A percentile compares a stretch with the other conserved stretches of the same genome.
Evolutionary conservation across 1,140 invertebrate species (phyloP).

Genomic region (Magallana gigas): DNA sequence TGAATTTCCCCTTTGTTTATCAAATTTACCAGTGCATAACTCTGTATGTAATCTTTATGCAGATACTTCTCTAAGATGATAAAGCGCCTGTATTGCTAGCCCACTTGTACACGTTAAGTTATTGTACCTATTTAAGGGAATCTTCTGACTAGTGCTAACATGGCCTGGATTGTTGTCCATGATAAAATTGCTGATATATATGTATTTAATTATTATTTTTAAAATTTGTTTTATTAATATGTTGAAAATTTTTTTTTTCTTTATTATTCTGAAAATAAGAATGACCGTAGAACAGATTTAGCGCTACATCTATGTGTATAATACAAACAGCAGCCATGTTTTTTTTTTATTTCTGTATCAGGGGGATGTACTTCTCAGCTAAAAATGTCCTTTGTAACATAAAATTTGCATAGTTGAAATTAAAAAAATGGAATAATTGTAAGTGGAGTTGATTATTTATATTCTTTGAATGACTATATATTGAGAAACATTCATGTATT

Average conservation of each 20-base stretch:
- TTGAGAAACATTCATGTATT: no score
- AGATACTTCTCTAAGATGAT: not conserved
- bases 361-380: constrained; percentile 10
- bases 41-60: not conserved
- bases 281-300: not conserved
- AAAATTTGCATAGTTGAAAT: constrained; percentile 23
- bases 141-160: constrained; percentile 3
- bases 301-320: not conserved
- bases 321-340: not conserved
- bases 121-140: not conserved
- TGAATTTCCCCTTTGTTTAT: not conserved
- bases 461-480: no score
- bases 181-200: not conserved
- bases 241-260: not conserved
- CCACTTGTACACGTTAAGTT: not conserved
- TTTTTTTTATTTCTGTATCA: not conserved
- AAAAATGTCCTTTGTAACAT: constrained; percentile 26
- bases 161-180: constrained; percentile 11
- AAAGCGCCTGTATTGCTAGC: not conserved
- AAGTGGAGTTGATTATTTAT: no score
- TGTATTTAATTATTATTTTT: not conserved
- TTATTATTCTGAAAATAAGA: not conserved
- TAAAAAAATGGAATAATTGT: constrained; percentile 22
- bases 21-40: not conserved
- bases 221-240: not conserved